Evolutionary conservation across 2,797 vertebrate genomes (phyloP), one percentile per base, ranked within the genome.

Genomic region (Smutsia temminckii): DNA sequence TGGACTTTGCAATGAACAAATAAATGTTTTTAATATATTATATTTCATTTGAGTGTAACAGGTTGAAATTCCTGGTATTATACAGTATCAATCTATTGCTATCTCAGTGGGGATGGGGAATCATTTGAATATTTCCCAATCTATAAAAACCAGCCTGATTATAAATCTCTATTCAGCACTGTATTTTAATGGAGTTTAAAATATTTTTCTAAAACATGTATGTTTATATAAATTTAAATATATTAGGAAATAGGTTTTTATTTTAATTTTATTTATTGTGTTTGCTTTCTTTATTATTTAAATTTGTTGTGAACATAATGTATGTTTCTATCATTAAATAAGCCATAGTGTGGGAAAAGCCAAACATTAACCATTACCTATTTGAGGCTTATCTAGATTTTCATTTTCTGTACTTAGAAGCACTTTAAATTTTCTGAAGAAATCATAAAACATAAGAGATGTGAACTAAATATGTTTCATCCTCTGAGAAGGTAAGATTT

Each of bases 401-500:
- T 84, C 13, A 57, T 91, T 95, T 93, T 90, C 27, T 84, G 61
- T 84, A 57, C 37, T 81, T 77, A 91, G n/a, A 94, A 83, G 16
- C 40, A 83, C 37, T 61, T 93, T 4, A 66, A 16, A 77, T 51
- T 89, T 91, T 95, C 80, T 90, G 21, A 89, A 92, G 57, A 85
- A 11, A 90, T 34, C 21, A 34, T 10, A 78, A 88, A 97, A 83
- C 5, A 75, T 80, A 78, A 69, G 11, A 80, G 12, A 57, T 42
- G 6, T 53, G 46, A 88, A 57, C 21, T 66, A n/a, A 89, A 64
- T 84, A 7, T 18, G 21, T 77, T 64, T 95, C 84, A 3, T 21
- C 53, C 32, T 74, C 49, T 66, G 49, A 71, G 94, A 97, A 95
- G 10, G 13, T 89, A 96, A 95, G 97, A 88, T 97, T 98, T 97